Evolutionary conservation across 2,113 vertebrate genomes (phyloP).

Genomic region (Urocynchramus pylzowi): DNA sequence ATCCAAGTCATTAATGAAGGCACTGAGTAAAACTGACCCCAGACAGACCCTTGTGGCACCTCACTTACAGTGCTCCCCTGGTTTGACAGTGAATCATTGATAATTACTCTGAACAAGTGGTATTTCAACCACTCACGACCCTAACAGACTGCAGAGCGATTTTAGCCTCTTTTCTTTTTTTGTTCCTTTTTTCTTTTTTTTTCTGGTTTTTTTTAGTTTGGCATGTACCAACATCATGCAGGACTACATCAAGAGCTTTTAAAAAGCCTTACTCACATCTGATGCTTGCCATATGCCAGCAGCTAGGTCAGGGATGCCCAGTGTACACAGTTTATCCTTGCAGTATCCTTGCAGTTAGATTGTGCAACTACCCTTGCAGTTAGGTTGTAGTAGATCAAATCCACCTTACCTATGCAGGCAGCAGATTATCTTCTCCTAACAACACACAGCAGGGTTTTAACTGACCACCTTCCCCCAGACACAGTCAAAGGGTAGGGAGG

Average conservation of each 20-base stretch:
- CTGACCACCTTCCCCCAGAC: not conserved
- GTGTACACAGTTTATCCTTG: not conserved
- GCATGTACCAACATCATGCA: not conserved
- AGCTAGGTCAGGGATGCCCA: not conserved
- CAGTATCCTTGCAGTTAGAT: not conserved
- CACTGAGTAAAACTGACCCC: conserved; percentile 34
- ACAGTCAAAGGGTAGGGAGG: not conserved
- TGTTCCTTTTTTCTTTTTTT: rapidly evolving
- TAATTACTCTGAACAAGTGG: conserved; percentile 26
- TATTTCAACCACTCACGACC: not conserved
- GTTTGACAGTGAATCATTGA: conserved; percentile 33
- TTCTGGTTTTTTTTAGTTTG: not conserved
- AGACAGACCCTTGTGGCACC: not conserved
- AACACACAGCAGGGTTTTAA: not conserved
- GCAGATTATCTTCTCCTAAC: not conserved
- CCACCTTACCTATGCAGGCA: not conserved
- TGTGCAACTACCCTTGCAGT: not conserved
- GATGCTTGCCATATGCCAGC: not conserved
- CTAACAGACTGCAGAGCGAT: not conserved
- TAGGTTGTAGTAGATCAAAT: not conserved
- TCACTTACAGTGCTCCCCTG: not conserved
- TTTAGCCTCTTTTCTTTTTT: not conserved
- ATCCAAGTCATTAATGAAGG: conserved; percentile 24
- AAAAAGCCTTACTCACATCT: not conserved
- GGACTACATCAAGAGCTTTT: not conserved